Conservation (phyloP, 2,113 vertebrate species). For the Pyxicephalus adspersus region DNA sequence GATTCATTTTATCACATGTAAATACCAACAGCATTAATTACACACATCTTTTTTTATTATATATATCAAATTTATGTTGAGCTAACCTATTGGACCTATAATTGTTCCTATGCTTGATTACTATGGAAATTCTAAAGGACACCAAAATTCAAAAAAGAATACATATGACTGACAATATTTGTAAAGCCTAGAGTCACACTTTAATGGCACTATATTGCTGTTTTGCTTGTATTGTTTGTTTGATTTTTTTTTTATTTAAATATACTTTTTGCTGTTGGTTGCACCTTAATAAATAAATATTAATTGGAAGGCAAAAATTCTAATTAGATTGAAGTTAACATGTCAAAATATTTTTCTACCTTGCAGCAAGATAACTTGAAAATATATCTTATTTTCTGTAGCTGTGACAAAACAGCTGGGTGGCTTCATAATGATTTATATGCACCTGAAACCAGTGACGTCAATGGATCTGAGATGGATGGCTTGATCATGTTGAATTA, state of each 20-base stretch:
- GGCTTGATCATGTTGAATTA: conserved; percentile 22
- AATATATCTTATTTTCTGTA: conserved; percentile 31
- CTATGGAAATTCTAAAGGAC: no score
- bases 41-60: no score
- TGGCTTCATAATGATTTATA: conserved; percentile 52
- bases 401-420: conserved; percentile 49
- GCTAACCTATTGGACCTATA: no score
- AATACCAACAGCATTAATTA: no score
- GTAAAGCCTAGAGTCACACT: no score
- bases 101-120: no score
- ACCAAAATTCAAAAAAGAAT: no score
- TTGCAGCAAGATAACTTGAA: conserved; percentile 40
- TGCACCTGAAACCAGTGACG: conserved; percentile 44
- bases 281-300: conserved; percentile 3
- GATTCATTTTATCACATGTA: no score
- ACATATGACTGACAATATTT: no score
- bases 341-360: conserved; percentile 8
- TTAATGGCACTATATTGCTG: no score
- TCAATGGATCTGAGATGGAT: conserved; percentile 47
- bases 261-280: background rate
- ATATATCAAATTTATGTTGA: no score
- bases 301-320: conserved; percentile 3
- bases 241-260: background rate
- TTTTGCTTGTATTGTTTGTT: background rate
- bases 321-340: conserved; percentile 37